Base-by-base conservation (phyloP, 2,113 vertebrate genomes). In the Hyaena hyaena region DNA sequence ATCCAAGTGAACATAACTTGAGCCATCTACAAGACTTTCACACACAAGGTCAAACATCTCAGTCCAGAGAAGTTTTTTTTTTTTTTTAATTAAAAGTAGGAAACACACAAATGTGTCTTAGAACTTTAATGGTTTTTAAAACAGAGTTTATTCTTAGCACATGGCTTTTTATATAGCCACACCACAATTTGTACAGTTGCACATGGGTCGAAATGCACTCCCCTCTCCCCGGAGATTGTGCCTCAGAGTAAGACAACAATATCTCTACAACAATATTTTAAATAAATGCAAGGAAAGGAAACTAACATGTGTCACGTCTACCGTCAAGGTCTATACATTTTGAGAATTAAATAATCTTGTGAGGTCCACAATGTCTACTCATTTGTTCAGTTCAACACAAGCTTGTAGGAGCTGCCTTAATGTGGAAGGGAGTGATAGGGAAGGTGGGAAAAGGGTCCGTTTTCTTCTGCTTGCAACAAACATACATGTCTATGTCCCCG, bases 91-190 rank as follows among this genome's bases (percentile, higher is more conserved):
- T 91, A 80, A 95, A 97, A 96, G 97, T 98, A 98, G 65, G 95
- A 98, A 98, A 98, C 95, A 97, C 96, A 96, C 90, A 93, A 93
- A 97, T 91, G 93, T 98, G 97, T 98, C 98, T 98, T 97, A 98
- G 97, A 98, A 97, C 43, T 98, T 99, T 98, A 98, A 99, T 98
- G 98, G 65, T 96, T 97, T 97, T 99, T 98, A 96, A 97, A 98
- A 98, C 98, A 98, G 98, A 98, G 97, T 99, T 99, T 99, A 99
- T 99, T 99, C 98, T 97, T 97, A 98, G 96, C 96, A 98, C 97
- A 98, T 98, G 98, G 98, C 98, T 98, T 98, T 98, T 93, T 97
- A 98, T 98, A 98, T 97, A 99, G 98, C 96, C 99, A 98, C 98
- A 97, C 97, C 97, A 99, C 98, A 98, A 98, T 93, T 89, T 94